Evolutionary conservation across 1,140 invertebrate genomes (phyloP).

Genomic region (Catajapyx aquilonaris): DNA sequence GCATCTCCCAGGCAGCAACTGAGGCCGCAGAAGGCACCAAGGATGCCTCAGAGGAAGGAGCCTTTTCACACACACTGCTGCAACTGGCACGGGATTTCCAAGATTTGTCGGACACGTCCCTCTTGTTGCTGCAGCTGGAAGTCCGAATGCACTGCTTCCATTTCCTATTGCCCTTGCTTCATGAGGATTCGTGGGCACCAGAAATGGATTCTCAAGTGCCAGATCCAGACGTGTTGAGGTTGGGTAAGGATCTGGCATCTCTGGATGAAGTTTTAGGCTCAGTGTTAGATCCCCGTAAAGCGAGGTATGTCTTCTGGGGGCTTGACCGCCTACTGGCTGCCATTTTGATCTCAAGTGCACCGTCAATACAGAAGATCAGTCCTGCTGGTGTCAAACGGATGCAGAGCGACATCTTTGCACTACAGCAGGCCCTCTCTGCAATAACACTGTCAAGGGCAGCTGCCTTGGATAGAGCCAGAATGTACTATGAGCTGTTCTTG

Average conservation of each 20-base stretch:
- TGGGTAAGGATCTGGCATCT: conserved; percentile 52
- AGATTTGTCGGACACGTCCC: conserved; percentile 71
- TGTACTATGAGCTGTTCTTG: conserved; percentile 75
- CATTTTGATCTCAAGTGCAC: conserved; percentile 61
- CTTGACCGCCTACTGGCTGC: conserved; percentile 67
- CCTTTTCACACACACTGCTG: conserved; percentile 27
- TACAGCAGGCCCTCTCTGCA: conserved; percentile 66
- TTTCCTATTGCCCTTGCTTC: conserved; percentile 53
- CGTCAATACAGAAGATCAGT: conserved; percentile 57
- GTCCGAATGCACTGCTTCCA: conserved; percentile 85
- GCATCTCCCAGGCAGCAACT: conserved; percentile 18
- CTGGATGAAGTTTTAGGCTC: conserved; percentile 42
- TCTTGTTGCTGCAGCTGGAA: conserved; percentile 79
- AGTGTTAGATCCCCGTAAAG: too few species aligned
- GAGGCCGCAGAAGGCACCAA: too few species aligned
- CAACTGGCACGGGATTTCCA: conserved; percentile 59
- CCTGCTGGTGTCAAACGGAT: conserved; percentile 58
- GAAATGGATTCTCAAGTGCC: conserved; percentile 39
- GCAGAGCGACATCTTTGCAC: conserved; percentile 64
- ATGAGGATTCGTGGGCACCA: conserved; percentile 27
- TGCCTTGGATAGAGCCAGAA: conserved; percentile 65
- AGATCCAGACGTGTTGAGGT: conserved; percentile 56
- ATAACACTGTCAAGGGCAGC: conserved; percentile 64
- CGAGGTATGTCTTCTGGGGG: conserved; percentile 91
- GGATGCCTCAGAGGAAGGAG: too few species aligned